These are phyloP conservation scores for Taenaris catops DNA, from an alignment of 2,888 invertebrate species.

Conservation along the genomic window DNA sequence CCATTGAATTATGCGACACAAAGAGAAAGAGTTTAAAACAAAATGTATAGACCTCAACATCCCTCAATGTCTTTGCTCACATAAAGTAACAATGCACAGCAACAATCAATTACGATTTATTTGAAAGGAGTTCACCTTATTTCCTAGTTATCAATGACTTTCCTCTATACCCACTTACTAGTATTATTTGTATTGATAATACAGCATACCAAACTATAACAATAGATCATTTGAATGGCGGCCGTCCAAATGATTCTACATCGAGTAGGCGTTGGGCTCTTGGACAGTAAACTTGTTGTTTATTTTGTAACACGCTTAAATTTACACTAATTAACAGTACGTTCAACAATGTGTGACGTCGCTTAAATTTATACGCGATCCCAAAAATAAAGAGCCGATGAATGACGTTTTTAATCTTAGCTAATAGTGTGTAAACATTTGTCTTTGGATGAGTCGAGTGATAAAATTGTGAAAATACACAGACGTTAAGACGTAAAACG, in stretches of 20 bases:
- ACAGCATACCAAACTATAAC: conserved; percentile 31
- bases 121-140: too few relatives aligned
- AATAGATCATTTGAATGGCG: conserved; percentile 37
- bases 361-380: conserved; percentile 4
- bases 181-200: conserved; percentile 24
- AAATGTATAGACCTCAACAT: too few relatives aligned
- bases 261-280: conserved; percentile 29
- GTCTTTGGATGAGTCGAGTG: background rate
- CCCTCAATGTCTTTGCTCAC: too few relatives aligned
- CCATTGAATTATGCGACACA: too few relatives aligned
- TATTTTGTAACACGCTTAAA: conserved; percentile 31
- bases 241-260: conserved; percentile 31
- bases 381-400: background rate
- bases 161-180: conserved; percentile 1
- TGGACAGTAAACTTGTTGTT: conserved; percentile 36
- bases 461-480: conserved; percentile 6
- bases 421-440: background rate
- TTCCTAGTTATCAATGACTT: too few relatives aligned
- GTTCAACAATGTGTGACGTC: conserved; percentile 4
- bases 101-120: too few relatives aligned
- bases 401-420: background rate
- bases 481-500: background rate
- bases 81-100: too few relatives aligned
- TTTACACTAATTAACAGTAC: conserved; percentile 28
- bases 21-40: too few relatives aligned